These are phyloP conservation scores for Timandra comae DNA, from an alignment of 2,888 invertebrate genomes.

Conservation along the genomic window DNA sequence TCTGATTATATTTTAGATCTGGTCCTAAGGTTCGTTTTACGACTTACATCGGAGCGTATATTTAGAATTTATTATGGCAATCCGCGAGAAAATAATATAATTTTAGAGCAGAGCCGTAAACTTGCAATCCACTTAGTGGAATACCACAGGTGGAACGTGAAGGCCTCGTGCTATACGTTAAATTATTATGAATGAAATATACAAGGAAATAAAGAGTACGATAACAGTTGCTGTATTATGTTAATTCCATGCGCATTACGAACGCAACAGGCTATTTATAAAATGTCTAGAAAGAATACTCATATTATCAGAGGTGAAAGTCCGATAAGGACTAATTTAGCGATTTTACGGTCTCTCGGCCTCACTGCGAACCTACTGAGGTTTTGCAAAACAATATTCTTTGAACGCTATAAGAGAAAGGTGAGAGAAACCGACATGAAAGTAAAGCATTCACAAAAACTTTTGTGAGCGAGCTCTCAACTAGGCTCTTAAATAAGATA, in stretches of 20 bases:
- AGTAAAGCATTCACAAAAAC: slow-evolving; percentile 8
- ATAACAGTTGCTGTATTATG: no score
- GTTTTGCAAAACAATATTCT: slow-evolving; percentile 20
- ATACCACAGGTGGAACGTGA: slow-evolving; percentile 30
- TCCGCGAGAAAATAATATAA: slow-evolving; percentile 18
- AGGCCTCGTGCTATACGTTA: slow-evolving; percentile 23
- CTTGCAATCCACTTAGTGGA: slow-evolving; percentile 19
- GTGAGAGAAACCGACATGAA: slow-evolving; percentile 22
- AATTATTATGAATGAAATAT: neutral
- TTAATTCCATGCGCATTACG: no score
- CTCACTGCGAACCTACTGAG: no score
- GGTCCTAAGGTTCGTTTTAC: slow-evolving; percentile 19
- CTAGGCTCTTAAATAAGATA: slow-evolving; percentile 4
- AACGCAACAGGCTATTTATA: no score
- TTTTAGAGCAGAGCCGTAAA: slow-evolving; percentile 14
- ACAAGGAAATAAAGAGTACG: no score
- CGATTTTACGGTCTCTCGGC: slow-evolving; percentile 19
- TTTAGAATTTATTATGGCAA: slow-evolving; percentile 23
- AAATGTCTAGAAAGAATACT: no score
- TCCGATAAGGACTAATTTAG: slow-evolving; percentile 24
- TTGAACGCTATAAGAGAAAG: slow-evolving; percentile 30
- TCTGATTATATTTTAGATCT: slow-evolving; percentile 24
- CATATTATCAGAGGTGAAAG: slow-evolving; percentile 35
- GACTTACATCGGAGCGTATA: slow-evolving; percentile 14
- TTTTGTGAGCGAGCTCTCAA: slow-evolving; percentile 5